Evolutionary conservation across 2,888 invertebrate genomes (phyloP), one percentile per base, ranked within the genome.

Genomic region (Synergus gifuensis): DNA sequence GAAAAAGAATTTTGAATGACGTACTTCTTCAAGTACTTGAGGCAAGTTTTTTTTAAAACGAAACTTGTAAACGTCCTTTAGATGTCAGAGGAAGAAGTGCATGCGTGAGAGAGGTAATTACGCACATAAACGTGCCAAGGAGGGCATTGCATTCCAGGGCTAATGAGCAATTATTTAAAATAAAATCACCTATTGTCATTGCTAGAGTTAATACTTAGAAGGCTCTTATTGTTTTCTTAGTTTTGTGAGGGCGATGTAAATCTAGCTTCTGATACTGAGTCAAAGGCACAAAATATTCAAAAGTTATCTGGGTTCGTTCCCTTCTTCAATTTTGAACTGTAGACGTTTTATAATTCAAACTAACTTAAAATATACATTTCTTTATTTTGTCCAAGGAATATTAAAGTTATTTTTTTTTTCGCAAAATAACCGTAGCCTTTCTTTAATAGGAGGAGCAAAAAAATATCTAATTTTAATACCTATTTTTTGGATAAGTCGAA

Each of bases 151-250:
- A 85, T 84, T 86, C 83, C 84, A 81, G 80, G 77, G 81, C 79
- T 83, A 82, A 83, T 81, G 85, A 84, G 82, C 78, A 83, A 81
- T 83, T 82, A 82, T 82, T 83, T 67, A 81, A 79, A 82, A 83
- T 78, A 78, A 62, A 81, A 54, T 73, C 67, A 63, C 76, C 58
- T 79, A 73, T 79, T 73, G 44, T 79, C 66, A 28, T 54, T 60
- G n/a, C 62, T 40, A 64, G 40, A 73, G 79, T 77, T 79, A 28
- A 28, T 28, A 67, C 79, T 76, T 73, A 42, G 66, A 60, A 44
- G 4, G 46, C 54, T 40, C 4, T 9, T 28, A 73, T 28, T 36
- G 49, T 9, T 54, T 54, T 11, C 60, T 60, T 22, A 60, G 60
- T 22, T 18, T 60, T 60, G 22, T 12, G 8, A 54, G n/a, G 54